phyloP scores from a whole-genome alignment of 2,888 invertebrate genomes.

The Xylocampa areola region DNA sequence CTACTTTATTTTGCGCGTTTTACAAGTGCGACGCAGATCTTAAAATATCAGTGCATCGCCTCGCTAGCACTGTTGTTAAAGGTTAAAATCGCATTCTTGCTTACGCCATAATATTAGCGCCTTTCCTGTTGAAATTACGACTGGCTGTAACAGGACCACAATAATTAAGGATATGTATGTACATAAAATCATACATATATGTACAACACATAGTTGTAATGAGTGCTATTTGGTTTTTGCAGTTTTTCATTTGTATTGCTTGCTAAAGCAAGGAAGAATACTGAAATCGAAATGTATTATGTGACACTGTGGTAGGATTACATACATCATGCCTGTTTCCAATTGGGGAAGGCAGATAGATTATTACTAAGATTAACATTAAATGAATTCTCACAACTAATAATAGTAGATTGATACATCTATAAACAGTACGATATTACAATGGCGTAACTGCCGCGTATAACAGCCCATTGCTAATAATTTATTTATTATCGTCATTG shows the following conservation, averaged over 20 bases:
- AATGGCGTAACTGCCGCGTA: too few species aligned
- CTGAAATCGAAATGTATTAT: too few species aligned
- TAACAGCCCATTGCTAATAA: too few species aligned
- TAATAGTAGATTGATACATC: too few species aligned
- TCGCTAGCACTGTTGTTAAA: slow-evolving; percentile 16
- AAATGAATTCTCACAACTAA: too few species aligned
- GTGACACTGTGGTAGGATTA: too few species aligned
- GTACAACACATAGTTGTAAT: slow-evolving; percentile 14
- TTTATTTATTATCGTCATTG: too few species aligned
- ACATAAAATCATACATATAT: too few species aligned
- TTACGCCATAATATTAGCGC: slow-evolving; percentile 55
- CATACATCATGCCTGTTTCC: too few species aligned
- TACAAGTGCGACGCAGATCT: neutral
- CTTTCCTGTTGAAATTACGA: slow-evolving; percentile 57
- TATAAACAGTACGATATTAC: too few species aligned
- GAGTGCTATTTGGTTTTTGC: slow-evolving; percentile 22
- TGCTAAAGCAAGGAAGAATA: neutral
- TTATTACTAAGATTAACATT: too few species aligned
- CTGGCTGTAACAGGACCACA: slow-evolving; percentile 47
- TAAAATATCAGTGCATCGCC: slow-evolving; percentile 1
- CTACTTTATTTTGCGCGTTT: neutral
- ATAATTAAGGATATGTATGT: slow-evolving; percentile 52
- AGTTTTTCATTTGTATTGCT: slow-evolving; percentile 14
- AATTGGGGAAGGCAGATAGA: too few species aligned
- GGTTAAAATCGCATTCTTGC: slow-evolving; percentile 45